Conservation (phyloP, 2,113 vertebrate genomes). For the Amazona vittata region DNA sequence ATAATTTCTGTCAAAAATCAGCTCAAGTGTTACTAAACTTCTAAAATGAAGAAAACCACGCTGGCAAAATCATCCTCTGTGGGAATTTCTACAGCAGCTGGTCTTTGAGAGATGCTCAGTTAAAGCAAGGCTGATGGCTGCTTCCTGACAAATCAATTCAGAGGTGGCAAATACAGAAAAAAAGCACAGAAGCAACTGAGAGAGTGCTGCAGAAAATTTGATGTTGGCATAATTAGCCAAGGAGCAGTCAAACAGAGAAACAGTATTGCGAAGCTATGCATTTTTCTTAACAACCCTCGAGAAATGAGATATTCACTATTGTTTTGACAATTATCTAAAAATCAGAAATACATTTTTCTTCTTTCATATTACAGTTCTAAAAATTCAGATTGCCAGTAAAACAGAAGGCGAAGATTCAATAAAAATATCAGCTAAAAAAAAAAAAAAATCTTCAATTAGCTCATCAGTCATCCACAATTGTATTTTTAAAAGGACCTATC, state of each 20-base stretch:
- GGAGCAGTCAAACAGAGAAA: neutral
- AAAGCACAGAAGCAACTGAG: neutral
- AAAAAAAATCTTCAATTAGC: neutral
- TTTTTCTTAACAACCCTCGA: neutral
- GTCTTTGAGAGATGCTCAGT: neutral
- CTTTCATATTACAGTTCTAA: neutral
- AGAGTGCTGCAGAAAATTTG: neutral
- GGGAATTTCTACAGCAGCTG: conserved; percentile 35
- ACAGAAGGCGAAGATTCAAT: neutral
- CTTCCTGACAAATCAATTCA: conserved; percentile 41
- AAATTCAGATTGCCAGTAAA: neutral
- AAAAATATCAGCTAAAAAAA: neutral
- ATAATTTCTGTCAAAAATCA: conserved; percentile 25
- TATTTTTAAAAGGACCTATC: neutral
- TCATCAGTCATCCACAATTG: neutral
- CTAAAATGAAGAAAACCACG: neutral
- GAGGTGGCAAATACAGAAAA: neutral
- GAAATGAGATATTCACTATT: neutral
- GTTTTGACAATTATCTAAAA: neutral
- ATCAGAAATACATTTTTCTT: neutral
- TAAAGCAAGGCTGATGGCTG: conserved; percentile 12
- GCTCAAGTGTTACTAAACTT: neutral
- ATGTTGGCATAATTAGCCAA: neutral
- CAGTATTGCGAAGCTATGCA: neutral
- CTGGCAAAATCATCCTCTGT: conserved; percentile 10